These are phyloP conservation scores for Yponomeuta plumbellus DNA, from an alignment of 2,888 invertebrate genomes.

Conservation along the genomic window DNA sequence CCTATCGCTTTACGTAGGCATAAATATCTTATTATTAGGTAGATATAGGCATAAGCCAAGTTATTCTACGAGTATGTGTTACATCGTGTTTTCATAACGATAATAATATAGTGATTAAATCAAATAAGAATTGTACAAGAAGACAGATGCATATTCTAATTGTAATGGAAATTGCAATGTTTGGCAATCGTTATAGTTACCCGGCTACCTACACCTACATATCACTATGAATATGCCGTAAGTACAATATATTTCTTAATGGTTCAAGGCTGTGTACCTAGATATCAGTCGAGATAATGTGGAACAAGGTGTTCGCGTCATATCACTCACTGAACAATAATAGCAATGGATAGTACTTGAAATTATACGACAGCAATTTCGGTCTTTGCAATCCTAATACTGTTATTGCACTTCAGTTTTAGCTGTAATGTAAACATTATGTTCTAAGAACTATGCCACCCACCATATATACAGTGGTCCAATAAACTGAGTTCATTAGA, in stretches of 20 bases:
- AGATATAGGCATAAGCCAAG: background rate
- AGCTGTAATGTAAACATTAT: too few species aligned
- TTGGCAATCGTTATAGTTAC: background rate
- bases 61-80: background rate
- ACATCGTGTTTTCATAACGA: background rate
- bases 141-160: background rate
- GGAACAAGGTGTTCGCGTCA: background rate
- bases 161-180: too few species aligned
- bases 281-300: background rate
- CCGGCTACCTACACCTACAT: background rate
- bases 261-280: slow-evolving; percentile 1
- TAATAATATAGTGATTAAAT: background rate
- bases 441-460: too few species aligned
- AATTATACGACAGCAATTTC: background rate
- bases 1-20: slow-evolving; percentile 3
- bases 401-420: background rate
- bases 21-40: slow-evolving; percentile 1
- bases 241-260: slow-evolving; percentile 1
- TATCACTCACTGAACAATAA: background rate
- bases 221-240: background rate
- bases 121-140: background rate
- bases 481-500: too few species aligned
- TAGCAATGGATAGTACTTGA: background rate
- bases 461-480: too few species aligned
- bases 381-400: background rate